Evolutionary conservation across 2,888 invertebrate species (phyloP).

Genomic region (Lacanobia oleracea): DNA sequence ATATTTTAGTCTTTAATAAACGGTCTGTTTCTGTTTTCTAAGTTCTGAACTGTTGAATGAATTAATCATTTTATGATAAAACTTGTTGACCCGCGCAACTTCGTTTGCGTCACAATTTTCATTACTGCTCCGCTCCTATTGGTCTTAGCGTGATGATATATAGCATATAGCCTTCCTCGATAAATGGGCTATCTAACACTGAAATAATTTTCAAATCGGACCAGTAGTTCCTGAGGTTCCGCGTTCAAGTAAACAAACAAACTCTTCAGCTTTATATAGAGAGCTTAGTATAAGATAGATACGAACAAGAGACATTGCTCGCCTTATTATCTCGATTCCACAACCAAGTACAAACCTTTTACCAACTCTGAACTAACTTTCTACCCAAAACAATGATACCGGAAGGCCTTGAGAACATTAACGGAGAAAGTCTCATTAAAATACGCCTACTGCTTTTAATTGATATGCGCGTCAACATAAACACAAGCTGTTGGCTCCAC

Average conservation of each 20-base stretch:
- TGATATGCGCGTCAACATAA: constrained; percentile 47
- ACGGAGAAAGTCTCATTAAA: constrained; percentile 58
- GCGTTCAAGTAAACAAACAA: too few species aligned
- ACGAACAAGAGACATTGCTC: constrained; percentile 2
- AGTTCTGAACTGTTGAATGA: not conserved
- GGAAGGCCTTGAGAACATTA: constrained; percentile 50
- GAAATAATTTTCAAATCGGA: too few species aligned
- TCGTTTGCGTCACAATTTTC: too few species aligned
- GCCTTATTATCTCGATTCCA: constrained; percentile 9
- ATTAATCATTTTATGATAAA: constrained; percentile 1
- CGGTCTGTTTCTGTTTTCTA: not conserved
- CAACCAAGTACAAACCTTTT: constrained; percentile 20
- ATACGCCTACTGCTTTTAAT: constrained; percentile 51
- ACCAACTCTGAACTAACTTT: constrained; percentile 34
- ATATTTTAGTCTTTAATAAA: not conserved
- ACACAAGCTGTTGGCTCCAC: constrained; percentile 32
- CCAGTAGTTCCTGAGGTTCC: too few species aligned
- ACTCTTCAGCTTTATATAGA: too few species aligned
- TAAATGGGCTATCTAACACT: too few species aligned
- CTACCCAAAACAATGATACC: constrained; percentile 50
- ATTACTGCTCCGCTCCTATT: too few species aligned
- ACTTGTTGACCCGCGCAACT: too few species aligned
- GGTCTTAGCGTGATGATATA: too few species aligned
- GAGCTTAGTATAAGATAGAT: too few species aligned
- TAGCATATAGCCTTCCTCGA: too few species aligned